Evolutionary conservation across 2,888 invertebrate genomes (phyloP), one percentile per base, ranked within the genome.

Genomic region (Nemapogon koenigi): DNA sequence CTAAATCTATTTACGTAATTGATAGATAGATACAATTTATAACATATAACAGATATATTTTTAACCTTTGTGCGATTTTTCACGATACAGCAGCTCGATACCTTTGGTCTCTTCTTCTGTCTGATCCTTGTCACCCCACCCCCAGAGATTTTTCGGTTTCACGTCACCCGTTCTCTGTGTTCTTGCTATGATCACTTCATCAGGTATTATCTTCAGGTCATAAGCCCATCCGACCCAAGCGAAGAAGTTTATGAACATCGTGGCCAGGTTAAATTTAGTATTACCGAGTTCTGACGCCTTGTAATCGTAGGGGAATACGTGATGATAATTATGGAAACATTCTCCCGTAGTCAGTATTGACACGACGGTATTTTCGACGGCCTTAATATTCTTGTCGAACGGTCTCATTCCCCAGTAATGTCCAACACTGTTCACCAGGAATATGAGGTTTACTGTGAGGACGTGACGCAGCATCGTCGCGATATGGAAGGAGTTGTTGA

Each of bases 191-290:
- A 43, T 43, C 25, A 38, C 17, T 7, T 43, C 27, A 17, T 43
- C 41, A 4, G 40, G 37, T 14, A 40, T 37, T 3, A 32, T 35
- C 18, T 42, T 42, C 37, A 40, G 16, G 17, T 42, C 42, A 27
- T 42, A 40, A 8, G 40, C 42, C 42, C 42, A 42, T 10, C 42
- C 42, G 11, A 42, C 48, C 41, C 46, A 51, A 0, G 56, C 52
- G 49, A 61, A 59, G 13, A 56, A 48, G 39, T 64, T 61, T 13
- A 66, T 46, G 35, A 62, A 52, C 10, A 51, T 53, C 1, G 60
- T 58, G 2, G 59, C 57, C 16, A 52, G 48, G 42, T 65, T 65
- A 14, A 52, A 39, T 14, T 45, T 43, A 43, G 62, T 61, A 35
- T 55, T 51, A 4, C 39, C 36, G 2, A 41, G 36, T 28, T 39